Base-by-base conservation (phyloP, 2,113 vertebrate species). In the Callipepla californica region DNA sequence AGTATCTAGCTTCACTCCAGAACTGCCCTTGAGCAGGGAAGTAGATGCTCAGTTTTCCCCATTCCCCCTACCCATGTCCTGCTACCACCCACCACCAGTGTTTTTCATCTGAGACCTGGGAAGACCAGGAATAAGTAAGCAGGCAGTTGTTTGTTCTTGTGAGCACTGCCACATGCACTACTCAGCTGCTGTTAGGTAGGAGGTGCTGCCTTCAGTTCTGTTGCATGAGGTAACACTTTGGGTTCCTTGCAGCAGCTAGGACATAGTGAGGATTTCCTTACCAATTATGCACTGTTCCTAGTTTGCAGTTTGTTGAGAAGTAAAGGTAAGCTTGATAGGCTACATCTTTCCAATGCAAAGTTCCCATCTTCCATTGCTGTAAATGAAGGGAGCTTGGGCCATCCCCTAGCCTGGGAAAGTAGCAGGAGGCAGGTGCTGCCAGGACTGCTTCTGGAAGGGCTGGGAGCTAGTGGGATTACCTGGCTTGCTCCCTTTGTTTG, bases 81-180 rank as follows among this genome's bases (percentile, higher is more conserved):
- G 26, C 30, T 81, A 5, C 3, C 5, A 21, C n/a, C 34, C 32
- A 38, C 12, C 50, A 36, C 15, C 0, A 0, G 4, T 32, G 36
- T 38, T 47, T 55, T 48, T 30, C 13, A 21, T 4, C 13, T 1
- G 5, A 77, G 16, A 5, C 36, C 44, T 48, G 20, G 40, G 48
- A 18, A 18, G 47, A 19, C 65, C 23, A 69, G 50, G 85, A 63
- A 44, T 32, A 70, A 80, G 21, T 44, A 19, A 7, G 62, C 0
- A 0, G 67, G 90, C 32, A n/a, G 55, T 58, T n/a, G 18, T 11
- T 45, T 66, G 69, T 66, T 47, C n/a, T 48, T 42, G 42, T 48
- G 23, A 84, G 42, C 55, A 17, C 30, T 67, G 36, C 45, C 5
- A 2, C 32, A 47, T 10, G 2, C 0, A 0, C 4, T 68, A 44